phyloP scores from a whole-genome alignment of 2,113 vertebrate species.

The Alosa alosa region DNA sequence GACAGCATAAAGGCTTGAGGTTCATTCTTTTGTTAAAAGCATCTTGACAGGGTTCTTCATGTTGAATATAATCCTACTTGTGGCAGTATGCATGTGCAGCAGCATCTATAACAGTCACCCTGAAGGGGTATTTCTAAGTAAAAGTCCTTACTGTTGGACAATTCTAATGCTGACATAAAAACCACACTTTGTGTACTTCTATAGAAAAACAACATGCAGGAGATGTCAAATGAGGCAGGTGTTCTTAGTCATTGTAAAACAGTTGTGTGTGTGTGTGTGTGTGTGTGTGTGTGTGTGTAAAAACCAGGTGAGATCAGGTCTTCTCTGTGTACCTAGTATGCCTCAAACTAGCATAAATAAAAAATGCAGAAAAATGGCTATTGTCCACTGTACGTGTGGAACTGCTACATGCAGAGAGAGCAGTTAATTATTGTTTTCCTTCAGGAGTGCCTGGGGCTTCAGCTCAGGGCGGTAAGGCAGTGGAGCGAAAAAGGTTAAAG shows the following conservation, averaged over 20 bases:
- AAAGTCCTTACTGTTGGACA: background rate
- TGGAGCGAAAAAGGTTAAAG: conserved; percentile 33
- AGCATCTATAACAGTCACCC: background rate
- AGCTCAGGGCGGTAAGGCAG: conserved; percentile 37
- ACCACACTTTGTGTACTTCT: background rate
- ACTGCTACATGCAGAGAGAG: conserved; percentile 1
- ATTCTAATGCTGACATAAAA: background rate
- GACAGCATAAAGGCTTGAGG: background rate
- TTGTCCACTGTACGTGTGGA: background rate
- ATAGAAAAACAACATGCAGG: background rate
- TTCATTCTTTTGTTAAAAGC: background rate
- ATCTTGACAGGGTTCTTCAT: background rate
- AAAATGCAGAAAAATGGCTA: background rate
- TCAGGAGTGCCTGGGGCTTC: conserved; percentile 19
- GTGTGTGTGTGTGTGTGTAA: background rate
- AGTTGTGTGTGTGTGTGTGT: background rate
- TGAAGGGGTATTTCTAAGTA: background rate
- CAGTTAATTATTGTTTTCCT: background rate
- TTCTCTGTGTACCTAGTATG: conserved; percentile 6
- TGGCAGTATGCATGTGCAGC: background rate
- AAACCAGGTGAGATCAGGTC: background rate
- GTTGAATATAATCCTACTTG: background rate
- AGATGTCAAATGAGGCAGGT: background rate
- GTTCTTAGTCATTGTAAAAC: background rate
- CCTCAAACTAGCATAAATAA: conserved; percentile 1